Evolutionary conservation across 2,888 invertebrate species (phyloP), one percentile per base, ranked within the genome.

Genomic region (Polydrusus cervinus): DNA sequence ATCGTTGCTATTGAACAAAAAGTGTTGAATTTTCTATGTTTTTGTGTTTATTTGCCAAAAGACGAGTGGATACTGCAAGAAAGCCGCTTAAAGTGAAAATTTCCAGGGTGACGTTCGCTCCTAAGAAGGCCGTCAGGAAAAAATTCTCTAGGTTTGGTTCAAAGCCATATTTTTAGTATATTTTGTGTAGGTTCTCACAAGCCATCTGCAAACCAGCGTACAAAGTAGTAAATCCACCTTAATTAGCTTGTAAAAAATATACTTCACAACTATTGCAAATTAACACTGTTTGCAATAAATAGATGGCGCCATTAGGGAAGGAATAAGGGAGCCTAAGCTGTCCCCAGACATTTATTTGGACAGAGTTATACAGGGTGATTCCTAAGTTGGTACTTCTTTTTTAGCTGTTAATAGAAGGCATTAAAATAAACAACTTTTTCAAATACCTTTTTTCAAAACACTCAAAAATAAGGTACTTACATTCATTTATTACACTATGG

Each of bases 71-170:
- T 76, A 79, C 78, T 38, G 69, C 75, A 76, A 80, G 76, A 73
- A 79, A 73, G 74, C 77, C 77, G 18, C 68, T 75, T 2, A 60
- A 18, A 60, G 16, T 18, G 16, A 60, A 60, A 38, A 60, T 40
- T 60, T 38, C 57, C 3, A 78, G 72, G 74, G 51, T 62, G 40
- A 40, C 74, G 74, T 43, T 43, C 18, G 53, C 77, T 49, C 82
- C 82, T 71, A 78, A 78, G 72, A 81, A 77, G 70, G 78, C 79
- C 49, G 66, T 81, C 72, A 80, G 79, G 74, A 80, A 74, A 79
- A 78, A 34, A 49, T 77, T 80, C 49, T 62, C 74, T 80, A 82
- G 82, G 82, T 82, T 78, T 79, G 80, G 45, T n/a, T 13, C 5
- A n/a, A 1, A 43, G 10, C 43, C 16, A 64, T 10, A 10, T 47